A percentile compares a stretch with the other conserved stretches of the same genome.
phyloP scores from a whole-genome alignment of 2,888 invertebrate genomes.

The Troides oblongomaculatus region DNA sequence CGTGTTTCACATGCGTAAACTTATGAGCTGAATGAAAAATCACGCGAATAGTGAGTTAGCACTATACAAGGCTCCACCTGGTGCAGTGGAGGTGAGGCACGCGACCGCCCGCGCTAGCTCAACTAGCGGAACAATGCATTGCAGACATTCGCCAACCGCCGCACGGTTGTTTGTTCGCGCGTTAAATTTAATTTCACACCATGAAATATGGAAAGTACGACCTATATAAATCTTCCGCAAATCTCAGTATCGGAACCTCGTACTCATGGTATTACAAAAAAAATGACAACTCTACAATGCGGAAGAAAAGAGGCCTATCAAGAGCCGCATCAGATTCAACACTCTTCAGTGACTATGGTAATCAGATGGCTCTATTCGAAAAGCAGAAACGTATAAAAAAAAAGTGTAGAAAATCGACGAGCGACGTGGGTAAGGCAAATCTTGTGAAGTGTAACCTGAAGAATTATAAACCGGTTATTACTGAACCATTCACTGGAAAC shows the following conservation, averaged over 20 bases:
- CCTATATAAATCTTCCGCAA: conserved; percentile 72
- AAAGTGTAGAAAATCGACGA: conserved; percentile 66
- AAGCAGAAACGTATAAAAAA: conserved; percentile 53
- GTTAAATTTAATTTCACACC: conserved; percentile 55
- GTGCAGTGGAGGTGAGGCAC: conserved; percentile 56
- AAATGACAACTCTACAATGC: conserved; percentile 58
- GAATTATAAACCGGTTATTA: conserved; percentile 64
- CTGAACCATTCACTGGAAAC: conserved; percentile 73
- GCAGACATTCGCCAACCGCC: conserved; percentile 57
- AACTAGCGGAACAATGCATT: conserved; percentile 65
- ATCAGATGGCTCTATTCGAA: conserved; percentile 73
- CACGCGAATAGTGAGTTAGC: conserved; percentile 55
- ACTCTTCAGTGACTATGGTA: conserved; percentile 75
- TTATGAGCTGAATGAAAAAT: conserved; percentile 44
- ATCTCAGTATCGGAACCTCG: conserved; percentile 71
- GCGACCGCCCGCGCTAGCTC: conserved; percentile 44
- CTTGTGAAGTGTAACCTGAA: conserved; percentile 62
- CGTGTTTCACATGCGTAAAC: conserved; percentile 51
- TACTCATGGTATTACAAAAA: conserved; percentile 77
- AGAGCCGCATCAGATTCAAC: conserved; percentile 74
- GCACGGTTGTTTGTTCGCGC: conserved; percentile 58
- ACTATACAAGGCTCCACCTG: conserved; percentile 43
- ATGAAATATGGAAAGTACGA: conserved; percentile 80
- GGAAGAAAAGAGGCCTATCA: conserved; percentile 57
- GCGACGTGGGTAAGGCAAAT: conserved; percentile 63